Evolutionary conservation across 2,888 invertebrate genomes (phyloP).

Genomic region (Alloscopus bannaensis): DNA sequence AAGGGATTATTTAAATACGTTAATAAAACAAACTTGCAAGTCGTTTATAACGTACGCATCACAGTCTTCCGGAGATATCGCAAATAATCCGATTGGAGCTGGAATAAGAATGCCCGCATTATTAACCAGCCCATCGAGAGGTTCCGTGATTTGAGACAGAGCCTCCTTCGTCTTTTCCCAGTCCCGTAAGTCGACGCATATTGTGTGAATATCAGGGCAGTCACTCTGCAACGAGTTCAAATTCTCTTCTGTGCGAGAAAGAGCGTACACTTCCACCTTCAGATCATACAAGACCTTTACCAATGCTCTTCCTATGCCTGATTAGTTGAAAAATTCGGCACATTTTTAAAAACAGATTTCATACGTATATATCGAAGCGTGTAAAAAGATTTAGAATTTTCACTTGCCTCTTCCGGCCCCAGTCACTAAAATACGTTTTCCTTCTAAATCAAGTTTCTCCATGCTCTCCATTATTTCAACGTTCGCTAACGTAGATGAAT

Average conservation of each 20-base stretch:
- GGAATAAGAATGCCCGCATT: slow-evolving; percentile 54
- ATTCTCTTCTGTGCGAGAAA: slow-evolving; percentile 30
- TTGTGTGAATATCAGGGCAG: slow-evolving; percentile 1
- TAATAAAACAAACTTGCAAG: background rate
- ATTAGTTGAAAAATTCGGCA: no score
- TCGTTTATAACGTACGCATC: background rate
- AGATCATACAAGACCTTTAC: slow-evolving; percentile 25
- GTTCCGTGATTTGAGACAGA: slow-evolving; percentile 33
- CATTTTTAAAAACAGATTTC: no score
- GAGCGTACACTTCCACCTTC: slow-evolving; percentile 27
- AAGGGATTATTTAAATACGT: background rate
- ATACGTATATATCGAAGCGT: no score
- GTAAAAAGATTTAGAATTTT: background rate
- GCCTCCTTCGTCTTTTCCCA: slow-evolving; percentile 42
- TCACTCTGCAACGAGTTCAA: slow-evolving; percentile 11
- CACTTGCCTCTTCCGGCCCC: slow-evolving; percentile 39
- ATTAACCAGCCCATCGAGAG: slow-evolving; percentile 50
- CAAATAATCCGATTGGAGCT: background rate
- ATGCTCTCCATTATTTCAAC: slow-evolving; percentile 16
- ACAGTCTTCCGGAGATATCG: background rate
- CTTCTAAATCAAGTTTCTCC: slow-evolving; percentile 18
- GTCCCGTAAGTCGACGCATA: slow-evolving; percentile 30
- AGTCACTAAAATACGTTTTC: slow-evolving; percentile 32
- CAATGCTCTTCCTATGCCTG: slow-evolving; percentile 44
- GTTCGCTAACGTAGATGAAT: no score